Base-by-base conservation (phyloP, 2,797 vertebrate species). In the Euphonia xanthogaster region DNA sequence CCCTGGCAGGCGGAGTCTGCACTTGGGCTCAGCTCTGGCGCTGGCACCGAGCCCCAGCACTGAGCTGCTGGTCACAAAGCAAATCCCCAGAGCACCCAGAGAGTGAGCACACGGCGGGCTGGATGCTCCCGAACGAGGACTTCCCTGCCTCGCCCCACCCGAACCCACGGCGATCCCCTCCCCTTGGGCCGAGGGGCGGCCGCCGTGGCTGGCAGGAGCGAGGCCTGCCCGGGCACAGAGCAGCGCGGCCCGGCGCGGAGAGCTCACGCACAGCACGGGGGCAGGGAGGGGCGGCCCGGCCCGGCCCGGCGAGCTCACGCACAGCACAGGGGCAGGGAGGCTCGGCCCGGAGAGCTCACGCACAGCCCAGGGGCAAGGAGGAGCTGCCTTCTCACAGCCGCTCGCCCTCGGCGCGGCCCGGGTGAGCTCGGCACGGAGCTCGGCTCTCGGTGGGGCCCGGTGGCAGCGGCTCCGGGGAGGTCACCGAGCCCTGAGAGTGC, bases 21-120 rank as follows among this genome's bases (percentile, higher is more conserved):
- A 2, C 53, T 33, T 1, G 45, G 40, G 42, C 20, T 88, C 39
- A 6, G 91, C 63, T 72, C 47, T 30, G 21, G 55, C 58, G 19
- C 6, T 7, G 24, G 10, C 12, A 28, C 8, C 18, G 1, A 1
- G 76, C 1, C 2, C 19, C 21, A 12, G 61, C 40, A 3, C 22
- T 1, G 33, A 68, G 10, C 42, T 31, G 1, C 1, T 14, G 3
- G 37, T 37, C 44, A 7, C 13, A 9, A 14, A 15, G 10, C 0
- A n/a, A 91, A 84, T 58, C 45, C 50, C n/a, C 80, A 15, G 3
- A 0, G 45, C 80, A 74, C 83, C 55, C 63, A 1, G 23, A 2
- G 24, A 13, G 20, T 0, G 14, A 70, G 54, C 63, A 21, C 23
- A 1, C 14, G 9, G 6, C 22, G 39, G 30, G 47, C 7, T 18